These are phyloP conservation scores for Choreutis nemorana DNA, from an alignment of 2,888 invertebrate species.

Conservation along the genomic window DNA sequence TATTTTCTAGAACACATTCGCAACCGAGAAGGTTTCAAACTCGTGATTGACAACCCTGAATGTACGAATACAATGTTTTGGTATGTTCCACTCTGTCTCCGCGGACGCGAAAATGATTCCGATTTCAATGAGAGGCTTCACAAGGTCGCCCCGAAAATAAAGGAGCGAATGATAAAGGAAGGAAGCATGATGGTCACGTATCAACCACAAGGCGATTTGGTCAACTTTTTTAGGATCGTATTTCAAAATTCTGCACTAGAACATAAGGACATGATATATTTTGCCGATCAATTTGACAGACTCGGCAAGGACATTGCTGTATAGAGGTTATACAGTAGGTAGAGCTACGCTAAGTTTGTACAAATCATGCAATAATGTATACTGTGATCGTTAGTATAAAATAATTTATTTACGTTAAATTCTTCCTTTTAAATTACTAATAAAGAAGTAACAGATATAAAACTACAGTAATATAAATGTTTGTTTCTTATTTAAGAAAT, in stretches of 20 bases:
- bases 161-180: conserved; percentile 93
- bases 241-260: conserved; percentile 90
- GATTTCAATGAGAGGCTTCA: conserved; percentile 73
- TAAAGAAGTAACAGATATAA: too few species aligned
- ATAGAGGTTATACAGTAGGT: conserved; percentile 19
- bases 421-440: too few species aligned
- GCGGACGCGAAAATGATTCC: conserved; percentile 55
- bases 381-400: conserved; percentile 39
- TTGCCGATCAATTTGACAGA: conserved; percentile 87
- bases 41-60: conserved; percentile 82
- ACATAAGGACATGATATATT: conserved; percentile 83
- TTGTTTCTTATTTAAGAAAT: too few species aligned
- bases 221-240: conserved; percentile 96
- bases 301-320: conserved; percentile 73
- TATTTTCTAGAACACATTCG: conserved; percentile 75
- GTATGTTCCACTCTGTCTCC: conserved; percentile 85
- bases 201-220: conserved; percentile 83
- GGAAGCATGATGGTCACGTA: conserved; percentile 97
- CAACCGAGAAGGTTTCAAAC: conserved; percentile 73
- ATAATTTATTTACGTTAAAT: conserved; percentile 12
- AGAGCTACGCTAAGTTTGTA: conserved; percentile 20
- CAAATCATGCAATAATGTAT: conserved; percentile 25
- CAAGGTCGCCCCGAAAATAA: conserved; percentile 89
- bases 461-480: too few species aligned
- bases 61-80: conserved; percentile 97